These are phyloP conservation scores for Sturnus vulgaris DNA, from an alignment of 2,113 vertebrate species.

Conservation along the genomic window DNA sequence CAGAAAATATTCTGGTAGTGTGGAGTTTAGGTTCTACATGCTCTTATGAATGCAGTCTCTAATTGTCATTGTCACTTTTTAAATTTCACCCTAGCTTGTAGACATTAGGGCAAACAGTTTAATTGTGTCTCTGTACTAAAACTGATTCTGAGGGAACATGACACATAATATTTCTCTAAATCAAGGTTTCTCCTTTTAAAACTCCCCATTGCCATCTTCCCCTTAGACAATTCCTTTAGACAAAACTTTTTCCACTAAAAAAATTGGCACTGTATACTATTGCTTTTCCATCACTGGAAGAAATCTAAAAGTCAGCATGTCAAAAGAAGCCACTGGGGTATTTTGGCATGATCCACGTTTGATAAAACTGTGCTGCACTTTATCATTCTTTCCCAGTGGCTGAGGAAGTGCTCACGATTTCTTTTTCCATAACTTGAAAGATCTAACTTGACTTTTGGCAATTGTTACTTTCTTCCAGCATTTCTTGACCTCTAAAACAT, in stretches of 20 bases:
- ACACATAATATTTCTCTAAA: not conserved
- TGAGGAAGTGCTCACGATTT: not conserved
- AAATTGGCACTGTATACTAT: not conserved
- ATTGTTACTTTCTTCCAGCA: not conserved
- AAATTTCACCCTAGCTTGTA: not conserved
- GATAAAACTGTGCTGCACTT: not conserved
- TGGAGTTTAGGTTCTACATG: not conserved
- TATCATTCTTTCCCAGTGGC: not conserved
- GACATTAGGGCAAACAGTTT: not conserved
- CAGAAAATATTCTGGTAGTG: not conserved
- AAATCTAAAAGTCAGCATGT: not conserved
- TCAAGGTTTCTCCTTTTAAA: not conserved
- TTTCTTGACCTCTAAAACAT: not conserved
- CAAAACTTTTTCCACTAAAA: not conserved
- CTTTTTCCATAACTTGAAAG: not conserved
- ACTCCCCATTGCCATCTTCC: not conserved
- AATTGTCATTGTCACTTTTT: not conserved
- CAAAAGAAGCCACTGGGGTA: not conserved
- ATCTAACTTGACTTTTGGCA: not conserved
- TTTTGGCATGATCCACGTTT: not conserved
- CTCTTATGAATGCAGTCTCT: not conserved
- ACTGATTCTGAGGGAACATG: not conserved
- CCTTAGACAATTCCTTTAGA: not conserved
- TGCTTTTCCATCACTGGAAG: not conserved
- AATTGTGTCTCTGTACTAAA: not conserved